Base-by-base conservation (phyloP, 2,113 vertebrate species). In the Brachyhypopomus occidentalis region DNA sequence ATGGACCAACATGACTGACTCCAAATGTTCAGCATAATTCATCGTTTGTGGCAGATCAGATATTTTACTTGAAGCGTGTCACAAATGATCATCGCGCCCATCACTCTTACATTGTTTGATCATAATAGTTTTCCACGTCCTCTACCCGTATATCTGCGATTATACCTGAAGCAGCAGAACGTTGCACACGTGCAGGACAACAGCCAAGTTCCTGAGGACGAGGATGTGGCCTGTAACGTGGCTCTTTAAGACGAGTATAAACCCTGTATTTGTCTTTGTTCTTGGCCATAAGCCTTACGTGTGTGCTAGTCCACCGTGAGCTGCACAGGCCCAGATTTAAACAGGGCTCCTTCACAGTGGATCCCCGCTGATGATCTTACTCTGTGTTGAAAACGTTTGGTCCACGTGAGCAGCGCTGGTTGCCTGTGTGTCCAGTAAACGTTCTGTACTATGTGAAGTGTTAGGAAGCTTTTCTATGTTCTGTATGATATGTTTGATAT, bases 211-310 rank as follows among this genome's bases (percentile, higher is more conserved):
- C 55, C 59, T 72, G 55, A 48, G 62, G 63, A 69, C 1, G 6
- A 62, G 45, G n/a, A 20, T 2, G 27, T 70, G 30, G 41, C 36
- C 77, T 55, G 78, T 80, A 63, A 45, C 38, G 25, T 73, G 34
- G 48, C 56, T 74, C 48, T 34, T 30, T 25, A 45, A 56, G 79
- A 59, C 64, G 64, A 36, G 72, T 79, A 41, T 11, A 11, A 55
- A 63, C 38, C 70, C 41, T 73, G 59, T 12, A 67, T 67, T 80
- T 66, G 52, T 52, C 71, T 74, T 45, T 12, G 85, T 3, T 56
- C 48, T 69, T 72, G 80, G 73, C 77, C 69, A 75, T 64, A 85
- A 80, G 77, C 82, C 78, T 70, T 76, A 78, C 60, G 30, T 25
- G 60, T 79, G 45, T 83, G 77, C 78, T 41, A 85, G 34, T 75